Base-by-base conservation (phyloP, 2,797 vertebrate species). In the Myotis vivesi region DNA sequence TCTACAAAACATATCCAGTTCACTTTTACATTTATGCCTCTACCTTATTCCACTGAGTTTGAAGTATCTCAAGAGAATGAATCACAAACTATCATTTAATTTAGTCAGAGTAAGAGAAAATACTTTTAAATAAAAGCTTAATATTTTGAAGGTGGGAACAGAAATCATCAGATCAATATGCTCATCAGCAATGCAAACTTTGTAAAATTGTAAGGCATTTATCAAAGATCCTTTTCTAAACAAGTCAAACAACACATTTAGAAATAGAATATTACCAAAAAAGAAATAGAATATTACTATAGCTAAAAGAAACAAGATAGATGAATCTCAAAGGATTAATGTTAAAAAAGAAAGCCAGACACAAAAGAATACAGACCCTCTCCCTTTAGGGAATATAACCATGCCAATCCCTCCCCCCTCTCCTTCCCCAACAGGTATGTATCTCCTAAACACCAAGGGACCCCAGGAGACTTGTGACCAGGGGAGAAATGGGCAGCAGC, bases 1-100 rank as follows among this genome's bases (percentile, higher is more conserved):
- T 99, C 99, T 99, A 68, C 0, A 62, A 91, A 2, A 77, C 23
- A 96, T 49, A 94, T 19, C 55, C 87, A 41, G 46, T 51, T 64
- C 69, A 53, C 41, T 22, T 82, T 81, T 68, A 79, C 16, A 86
- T 81, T 46, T 80, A 53, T 79, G 87, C 49, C 51, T 33, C 17
- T 69, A 83, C n/a, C 22, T 87, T 46, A 84, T 59, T 57, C 49
- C n/a, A 81, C 69, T 64, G 5, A 91, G 59, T 62, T 22, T 72
- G 11, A 94, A 81, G 8, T 62, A 77, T 33, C 38, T 83, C 59
- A 88, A 84, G 5, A 96, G 38, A 94, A 89, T 64, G 36, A 91
- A 91, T 66, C 75, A 87, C 20, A 92, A 84, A 95, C 30, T 30
- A 87, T 8, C 79, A 55, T 7, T 83, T 11, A 44, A 55, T 57